Conservation (phyloP, 2,888 invertebrate genomes). For the Fragum whitleyi region DNA sequence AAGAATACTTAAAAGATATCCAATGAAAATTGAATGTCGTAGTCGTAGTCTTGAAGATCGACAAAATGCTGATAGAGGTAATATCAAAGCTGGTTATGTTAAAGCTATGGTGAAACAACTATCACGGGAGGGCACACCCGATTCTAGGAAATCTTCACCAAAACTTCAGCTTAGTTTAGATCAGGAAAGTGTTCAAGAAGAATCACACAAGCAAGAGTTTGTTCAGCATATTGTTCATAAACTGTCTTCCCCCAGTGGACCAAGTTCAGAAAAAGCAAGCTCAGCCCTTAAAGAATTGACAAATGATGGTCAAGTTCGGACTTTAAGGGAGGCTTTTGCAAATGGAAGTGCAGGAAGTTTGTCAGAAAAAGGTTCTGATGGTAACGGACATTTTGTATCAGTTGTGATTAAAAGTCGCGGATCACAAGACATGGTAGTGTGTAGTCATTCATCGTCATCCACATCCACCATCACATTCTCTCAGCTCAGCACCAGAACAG, state of each 20-base stretch:
- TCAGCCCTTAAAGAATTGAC: slow-evolving; percentile 76
- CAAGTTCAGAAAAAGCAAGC: slow-evolving; percentile 58
- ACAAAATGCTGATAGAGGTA: slow-evolving; percentile 67
- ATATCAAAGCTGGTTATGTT: slow-evolving; percentile 77
- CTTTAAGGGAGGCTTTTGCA: slow-evolving; percentile 72
- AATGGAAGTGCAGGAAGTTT: slow-evolving; percentile 51
- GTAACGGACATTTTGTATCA: slow-evolving; percentile 55
- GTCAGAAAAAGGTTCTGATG: slow-evolving; percentile 49
- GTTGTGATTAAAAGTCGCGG: slow-evolving; percentile 43
- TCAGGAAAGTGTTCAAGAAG: slow-evolving; percentile 56
- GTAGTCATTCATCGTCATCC: slow-evolving; percentile 68
- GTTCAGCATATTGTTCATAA: slow-evolving; percentile 76
- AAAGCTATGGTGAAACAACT: slow-evolving; percentile 77
- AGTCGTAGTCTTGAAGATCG: slow-evolving; percentile 68
- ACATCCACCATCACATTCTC: slow-evolving; percentile 67
- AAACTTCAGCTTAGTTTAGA: slow-evolving; percentile 37
- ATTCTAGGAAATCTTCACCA: slow-evolving; percentile 71
- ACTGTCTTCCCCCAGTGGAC: slow-evolving; percentile 74
- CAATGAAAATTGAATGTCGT: slow-evolving; percentile 71
- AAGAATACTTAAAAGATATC: slow-evolving; percentile 77
- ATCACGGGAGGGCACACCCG: slow-evolving; percentile 79
- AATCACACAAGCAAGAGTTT: slow-evolving; percentile 77
- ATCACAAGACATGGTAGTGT: slow-evolving; percentile 53
- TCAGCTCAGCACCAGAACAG: slow-evolving; percentile 56
- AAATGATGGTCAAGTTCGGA: slow-evolving; percentile 77